Conservation (phyloP, 2,888 invertebrate genomes). For the Sphaeridia pumilis region DNA sequence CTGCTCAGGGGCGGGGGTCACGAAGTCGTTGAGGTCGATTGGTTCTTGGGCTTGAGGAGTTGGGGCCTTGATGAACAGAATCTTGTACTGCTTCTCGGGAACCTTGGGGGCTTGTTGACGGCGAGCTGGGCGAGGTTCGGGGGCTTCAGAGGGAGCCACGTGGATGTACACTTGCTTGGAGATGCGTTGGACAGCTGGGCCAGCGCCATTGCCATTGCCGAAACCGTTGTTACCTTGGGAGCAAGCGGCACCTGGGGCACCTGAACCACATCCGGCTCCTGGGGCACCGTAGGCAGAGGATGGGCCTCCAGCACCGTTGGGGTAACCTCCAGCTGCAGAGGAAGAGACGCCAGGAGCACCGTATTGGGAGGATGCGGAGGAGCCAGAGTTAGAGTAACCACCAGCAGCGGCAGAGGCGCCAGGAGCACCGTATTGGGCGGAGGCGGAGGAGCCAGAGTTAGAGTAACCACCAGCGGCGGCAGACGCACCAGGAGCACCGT, state of each 20-base stretch:
- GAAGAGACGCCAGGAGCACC: neutral
- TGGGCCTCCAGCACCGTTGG: neutral
- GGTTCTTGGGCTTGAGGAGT: constrained; percentile 4
- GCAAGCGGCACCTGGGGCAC: neutral
- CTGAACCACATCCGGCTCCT: neutral
- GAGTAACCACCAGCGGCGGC: neutral
- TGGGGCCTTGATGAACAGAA: constrained; percentile 9
- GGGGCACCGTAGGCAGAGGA: neutral
- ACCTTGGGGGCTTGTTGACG: neutral
- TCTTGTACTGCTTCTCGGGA: constrained; percentile 10
- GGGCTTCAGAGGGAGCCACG: neutral
- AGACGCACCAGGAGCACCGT: neutral
- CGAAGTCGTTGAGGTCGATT: constrained; percentile 5
- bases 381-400: neutral
- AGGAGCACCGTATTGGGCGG: neutral
- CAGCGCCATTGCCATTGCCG: constrained; percentile 3
- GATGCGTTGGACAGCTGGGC: constrained; percentile 14
- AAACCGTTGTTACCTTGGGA: neutral
- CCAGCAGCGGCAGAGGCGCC: neutral
- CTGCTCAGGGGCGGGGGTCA: constrained; percentile 15
- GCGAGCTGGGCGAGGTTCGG: neutral
- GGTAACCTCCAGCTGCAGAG: neutral
- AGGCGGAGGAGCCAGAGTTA: neutral
- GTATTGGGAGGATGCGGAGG: neutral
- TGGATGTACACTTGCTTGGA: constrained; percentile 2